Evolutionary conservation across 2,888 invertebrate genomes (phyloP), one percentile per base, ranked within the genome.

Genomic region (Tipula confusa): DNA sequence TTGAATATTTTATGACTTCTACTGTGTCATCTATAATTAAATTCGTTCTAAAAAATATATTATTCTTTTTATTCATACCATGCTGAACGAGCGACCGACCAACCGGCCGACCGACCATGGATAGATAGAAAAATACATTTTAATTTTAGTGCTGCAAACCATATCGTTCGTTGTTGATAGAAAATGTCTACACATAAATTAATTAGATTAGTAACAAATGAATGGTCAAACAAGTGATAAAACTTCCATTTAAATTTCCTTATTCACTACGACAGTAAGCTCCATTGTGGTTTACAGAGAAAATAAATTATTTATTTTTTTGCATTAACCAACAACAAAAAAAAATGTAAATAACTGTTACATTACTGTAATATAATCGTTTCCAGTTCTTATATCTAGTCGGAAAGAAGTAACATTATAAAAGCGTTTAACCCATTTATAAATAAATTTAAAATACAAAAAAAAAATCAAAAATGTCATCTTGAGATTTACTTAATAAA

Each of bases 401-500:
- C 9, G 7, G n/a, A 64, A 64, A 9, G 64, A 64, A 64, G 31
- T 31, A 31, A 9, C 64, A 64, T 18, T 64, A 64, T 64, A 64
- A 64, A 64, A 64, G 64, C 18, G 9, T 9, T 64, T 64, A 64
- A 64, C 64, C 24, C 64, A 64, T 64, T 64, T 64, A 64, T 24
- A 64, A 64, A 64, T 64, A 64, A 64, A 64, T 64, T 64, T 64
- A 24, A 64, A 64, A 64, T 64, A 24, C 24, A 24, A 64, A 18
- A 3, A 43, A 43, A 43, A 43, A 43, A 15, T 15, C 24, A 64
- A 64, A 64, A 64, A 64, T 64, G 64, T 64, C 64, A 64, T 64
- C 64, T 64, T 64, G 64, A 64, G 64, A 64, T 64, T 64, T 64
- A 64, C 64, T 64, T 24, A 64, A 64, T 64, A 64, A 11, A 64